Conservation (phyloP, 2,797 vertebrate species). For the Thripadectes ignobilis region DNA sequence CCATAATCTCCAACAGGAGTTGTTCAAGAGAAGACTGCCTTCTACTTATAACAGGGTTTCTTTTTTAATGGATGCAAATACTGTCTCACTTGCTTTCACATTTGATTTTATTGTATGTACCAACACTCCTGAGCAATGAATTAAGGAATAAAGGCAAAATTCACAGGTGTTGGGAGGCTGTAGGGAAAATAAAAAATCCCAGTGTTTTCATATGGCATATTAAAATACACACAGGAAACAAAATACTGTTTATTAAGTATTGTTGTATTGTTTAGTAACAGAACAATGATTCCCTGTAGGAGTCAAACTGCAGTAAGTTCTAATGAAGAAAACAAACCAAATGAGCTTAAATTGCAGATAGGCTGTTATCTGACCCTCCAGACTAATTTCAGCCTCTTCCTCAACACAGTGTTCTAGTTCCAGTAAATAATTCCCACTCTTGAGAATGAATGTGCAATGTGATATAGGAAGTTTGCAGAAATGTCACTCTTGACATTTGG, state of each 20-base stretch:
- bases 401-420: neutral
- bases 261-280: neutral
- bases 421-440: neutral
- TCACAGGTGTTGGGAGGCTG: neutral
- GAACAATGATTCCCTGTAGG: slow-evolving; percentile 23
- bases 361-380: neutral
- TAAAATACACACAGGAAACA: neutral
- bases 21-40: neutral
- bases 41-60: neutral
- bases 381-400: neutral
- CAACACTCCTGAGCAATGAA: neutral
- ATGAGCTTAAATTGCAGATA: neutral
- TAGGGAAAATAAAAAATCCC: neutral
- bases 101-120: neutral
- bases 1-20: neutral
- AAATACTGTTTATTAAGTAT: neutral
- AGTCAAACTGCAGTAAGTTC: neutral
- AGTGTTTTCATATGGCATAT: neutral
- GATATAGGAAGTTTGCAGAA: neutral
- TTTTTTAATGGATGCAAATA: neutral
- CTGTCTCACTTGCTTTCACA: neutral
- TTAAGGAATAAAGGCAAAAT: neutral
- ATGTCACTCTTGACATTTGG: neutral
- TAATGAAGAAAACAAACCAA: slow-evolving; percentile 39
- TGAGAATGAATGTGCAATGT: neutral